Base-by-base conservation (phyloP, 2,888 invertebrate genomes). In the Clitarchus hookeri region DNA sequence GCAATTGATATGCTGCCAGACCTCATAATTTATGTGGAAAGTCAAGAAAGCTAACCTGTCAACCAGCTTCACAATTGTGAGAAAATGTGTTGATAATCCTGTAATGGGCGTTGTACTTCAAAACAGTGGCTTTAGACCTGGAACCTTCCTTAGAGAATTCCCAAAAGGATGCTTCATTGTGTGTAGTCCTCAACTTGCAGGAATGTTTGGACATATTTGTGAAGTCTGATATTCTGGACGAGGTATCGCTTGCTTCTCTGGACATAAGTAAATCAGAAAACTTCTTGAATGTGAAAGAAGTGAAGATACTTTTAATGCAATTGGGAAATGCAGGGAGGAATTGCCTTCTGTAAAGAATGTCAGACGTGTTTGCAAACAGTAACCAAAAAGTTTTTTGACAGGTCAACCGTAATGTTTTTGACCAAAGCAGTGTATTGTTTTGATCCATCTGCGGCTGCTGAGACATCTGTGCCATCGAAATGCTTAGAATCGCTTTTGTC, bases 91-190 rank as follows among this genome's bases (percentile, higher is more conserved):
- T 19, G 6, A 19, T 8, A 23, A 65, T 65, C 65, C 65, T 23
- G 11, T 23, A 6, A 3, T 65, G 65, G n/a, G 65, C 1, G 65
- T 2, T 65, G 16, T 11, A 65, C 65, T 65, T 65, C 19, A 65
- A 65, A 65, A 65, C 65, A 16, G 65, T 65, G 6, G 65, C 65
- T 23, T 65, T 23, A 65, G 65, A 65, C 65, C 8, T 65, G 8
- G 19, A 65, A 65, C 65, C 65, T 65, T 65, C 65, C 65, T 65
- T n/a, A 65, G n/a, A 65, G 65, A 65, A n/a, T 65, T 65, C n/a
- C n/a, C 65, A 65, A 65, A 65, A 23, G 0, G 65, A 65, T 53
- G 53, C n/a, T 65, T 6, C 65, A 65, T 65, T 65, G 65, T 65
- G 65, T 16, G 16, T 65, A 11, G 65, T 65, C 65, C 8, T 65